Conservation (phyloP, 2,797 vertebrate species). For the Cossypha niveicapilla region DNA sequence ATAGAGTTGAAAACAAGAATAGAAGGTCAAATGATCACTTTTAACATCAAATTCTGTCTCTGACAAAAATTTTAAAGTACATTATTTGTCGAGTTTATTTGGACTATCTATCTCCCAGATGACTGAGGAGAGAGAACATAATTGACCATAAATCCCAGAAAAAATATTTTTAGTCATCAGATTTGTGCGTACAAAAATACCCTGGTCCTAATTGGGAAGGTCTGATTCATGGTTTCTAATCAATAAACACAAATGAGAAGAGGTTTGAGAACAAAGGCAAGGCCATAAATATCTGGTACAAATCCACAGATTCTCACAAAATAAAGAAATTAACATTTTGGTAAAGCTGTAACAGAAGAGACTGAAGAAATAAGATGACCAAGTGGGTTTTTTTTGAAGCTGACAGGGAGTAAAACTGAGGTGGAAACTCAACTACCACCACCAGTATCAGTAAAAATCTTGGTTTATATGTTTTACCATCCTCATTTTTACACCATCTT, state of each 20-base stretch:
- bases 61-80: neutral
- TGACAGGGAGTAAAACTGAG: neutral
- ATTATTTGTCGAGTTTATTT: neutral
- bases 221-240: neutral
- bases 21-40: neutral
- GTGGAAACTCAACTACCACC: neutral
- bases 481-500: neutral
- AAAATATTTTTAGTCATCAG: accelerated
- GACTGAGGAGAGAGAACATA: neutral
- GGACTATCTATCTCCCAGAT: neutral
- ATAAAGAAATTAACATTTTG: neutral
- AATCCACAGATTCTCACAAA: neutral
- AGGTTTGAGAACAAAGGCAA: neutral
- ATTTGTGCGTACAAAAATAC: neutral
- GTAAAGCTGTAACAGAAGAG: neutral
- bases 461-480: neutral
- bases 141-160: neutral
- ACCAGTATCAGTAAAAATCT: neutral
- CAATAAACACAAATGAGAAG: neutral
- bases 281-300: neutral
- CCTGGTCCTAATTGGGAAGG: neutral
- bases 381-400: neutral
- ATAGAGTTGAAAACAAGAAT: neutral
- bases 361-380: neutral
- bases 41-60: neutral